Base-by-base conservation (phyloP, 2,797 vertebrate genomes). In the Sebastes dallii region DNA sequence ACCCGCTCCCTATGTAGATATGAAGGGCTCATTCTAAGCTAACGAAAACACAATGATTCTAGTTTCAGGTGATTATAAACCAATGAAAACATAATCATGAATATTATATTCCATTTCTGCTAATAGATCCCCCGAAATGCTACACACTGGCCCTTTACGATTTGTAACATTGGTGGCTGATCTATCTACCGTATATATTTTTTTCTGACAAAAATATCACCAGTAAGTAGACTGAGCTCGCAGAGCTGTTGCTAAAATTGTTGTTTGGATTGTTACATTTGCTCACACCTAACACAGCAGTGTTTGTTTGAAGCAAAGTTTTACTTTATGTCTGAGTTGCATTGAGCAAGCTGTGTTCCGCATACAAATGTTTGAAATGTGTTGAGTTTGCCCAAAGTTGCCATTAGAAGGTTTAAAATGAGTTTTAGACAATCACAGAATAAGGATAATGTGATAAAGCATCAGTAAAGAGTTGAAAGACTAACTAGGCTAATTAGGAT, bases 391-490 rank as follows among this genome's bases (percentile, higher is more conserved):
- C 54, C 59, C 60, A 66, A 72, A 29, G 52, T 80, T 65, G 25
- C 27, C 30, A 55, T 42, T 11, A 50, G 12, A 61, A 55, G 10
- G 4, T 72, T 71, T 36, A 39, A 71, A 75, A 66, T 65, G 3
- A 52, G 75, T 27, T 70, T 66, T 18, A 64, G 32, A 74, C 55
- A 66, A 71, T 36, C 46, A 27, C 66, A 66, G 60, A 66, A 54
- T 55, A 34, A 75, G 58, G 36, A 60, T 58, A 72, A 55, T 65
- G 18, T 75, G 14, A 72, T 52, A 61, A 82, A 20, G 64, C 24
- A 75, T 82, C 56, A 78, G 29, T 66, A 62, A 22, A n/a, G 29
- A 66, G 67, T 42, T 74, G 2, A 70, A 80, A 70, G 66, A 66
- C 68, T 56, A 68, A 71, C 61, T 46, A 52, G 34, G 42, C 42